Percentiles rank a stretch among this genome's conserved stretches.
Conservation (phyloP, 2,797 vertebrate species). For the Halcyon leucocephala region DNA sequence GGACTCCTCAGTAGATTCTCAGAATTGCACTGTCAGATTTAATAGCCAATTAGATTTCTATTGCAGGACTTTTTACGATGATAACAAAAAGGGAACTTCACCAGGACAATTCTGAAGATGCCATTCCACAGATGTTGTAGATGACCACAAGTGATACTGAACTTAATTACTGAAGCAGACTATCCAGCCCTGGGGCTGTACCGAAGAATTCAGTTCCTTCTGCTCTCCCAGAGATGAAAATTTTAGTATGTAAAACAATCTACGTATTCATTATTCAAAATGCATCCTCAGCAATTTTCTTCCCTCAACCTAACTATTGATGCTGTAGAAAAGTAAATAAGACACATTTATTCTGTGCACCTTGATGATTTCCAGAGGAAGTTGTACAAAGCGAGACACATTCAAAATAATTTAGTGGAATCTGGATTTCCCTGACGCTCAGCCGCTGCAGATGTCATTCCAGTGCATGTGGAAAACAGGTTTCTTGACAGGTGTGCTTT, state of each 20-base stretch:
- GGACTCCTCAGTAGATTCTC: background rate
- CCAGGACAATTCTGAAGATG: background rate
- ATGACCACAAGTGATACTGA: background rate
- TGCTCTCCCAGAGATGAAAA: background rate
- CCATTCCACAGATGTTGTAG: background rate
- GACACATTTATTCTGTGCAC: background rate
- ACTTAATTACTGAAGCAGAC: background rate
- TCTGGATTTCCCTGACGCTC: slow-evolving; percentile 39
- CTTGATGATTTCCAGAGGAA: slow-evolving; percentile 6
- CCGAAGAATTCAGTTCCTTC: background rate
- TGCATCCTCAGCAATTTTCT: background rate
- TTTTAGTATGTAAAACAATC: background rate
- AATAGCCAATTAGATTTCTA: background rate
- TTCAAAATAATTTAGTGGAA: slow-evolving; percentile 16
- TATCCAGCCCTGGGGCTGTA: background rate
- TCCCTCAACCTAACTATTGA: background rate
- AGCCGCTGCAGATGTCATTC: slow-evolving; percentile 57
- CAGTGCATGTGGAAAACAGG: slow-evolving; percentile 39
- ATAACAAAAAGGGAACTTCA: background rate
- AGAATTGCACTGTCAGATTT: background rate
- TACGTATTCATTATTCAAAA: background rate
- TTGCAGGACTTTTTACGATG: background rate
- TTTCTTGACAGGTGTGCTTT: slow-evolving; percentile 70
- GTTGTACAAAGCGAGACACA: background rate
- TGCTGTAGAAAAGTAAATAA: background rate